These are phyloP conservation scores for Oryzias melastigma DNA, from an alignment of 2,113 vertebrate genomes.

Conservation along the genomic window DNA sequence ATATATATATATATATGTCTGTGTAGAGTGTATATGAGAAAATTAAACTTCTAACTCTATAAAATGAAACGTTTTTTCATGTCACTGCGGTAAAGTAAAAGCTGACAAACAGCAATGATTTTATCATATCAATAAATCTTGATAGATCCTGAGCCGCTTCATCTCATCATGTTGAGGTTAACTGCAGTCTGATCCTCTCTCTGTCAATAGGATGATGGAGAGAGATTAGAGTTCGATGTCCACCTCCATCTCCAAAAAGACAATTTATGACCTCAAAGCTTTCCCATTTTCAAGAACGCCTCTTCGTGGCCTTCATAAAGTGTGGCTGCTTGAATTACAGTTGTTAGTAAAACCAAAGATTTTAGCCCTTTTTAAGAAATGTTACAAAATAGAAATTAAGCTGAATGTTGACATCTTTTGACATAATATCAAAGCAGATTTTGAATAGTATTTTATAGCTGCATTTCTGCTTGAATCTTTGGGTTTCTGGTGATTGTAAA, in stretches of 20 bases:
- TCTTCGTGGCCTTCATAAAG: constrained; percentile 20
- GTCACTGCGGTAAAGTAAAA: constrained; percentile 34
- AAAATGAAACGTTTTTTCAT: constrained; percentile 3
- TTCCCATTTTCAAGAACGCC: constrained; percentile 52
- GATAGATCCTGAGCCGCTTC: constrained; percentile 51
- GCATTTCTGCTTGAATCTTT: background rate
- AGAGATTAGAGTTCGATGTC: constrained; percentile 69
- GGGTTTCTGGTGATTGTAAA: constrained; percentile 3
- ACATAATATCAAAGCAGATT: background rate
- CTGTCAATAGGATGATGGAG: constrained; percentile 72
- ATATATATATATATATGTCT: too few relatives aligned
- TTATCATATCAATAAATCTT: constrained; percentile 55
- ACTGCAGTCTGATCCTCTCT: constrained; percentile 69
- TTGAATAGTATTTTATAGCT: constrained; percentile 1
- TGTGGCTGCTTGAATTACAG: constrained; percentile 3
- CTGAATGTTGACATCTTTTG: too few relatives aligned
- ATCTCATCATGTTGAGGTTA: constrained; percentile 59
- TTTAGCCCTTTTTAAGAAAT: too few relatives aligned
- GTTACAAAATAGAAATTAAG: too few relatives aligned
- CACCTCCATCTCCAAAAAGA: constrained; percentile 62
- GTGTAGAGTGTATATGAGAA: too few relatives aligned
- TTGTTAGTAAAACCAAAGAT: background rate
- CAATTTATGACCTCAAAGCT: constrained; percentile 57
- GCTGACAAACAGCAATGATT: constrained; percentile 32
- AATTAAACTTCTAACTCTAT: background rate